Evolutionary conservation across 2,888 invertebrate genomes (phyloP).

Genomic region (Caenorhabditis virilis): DNA sequence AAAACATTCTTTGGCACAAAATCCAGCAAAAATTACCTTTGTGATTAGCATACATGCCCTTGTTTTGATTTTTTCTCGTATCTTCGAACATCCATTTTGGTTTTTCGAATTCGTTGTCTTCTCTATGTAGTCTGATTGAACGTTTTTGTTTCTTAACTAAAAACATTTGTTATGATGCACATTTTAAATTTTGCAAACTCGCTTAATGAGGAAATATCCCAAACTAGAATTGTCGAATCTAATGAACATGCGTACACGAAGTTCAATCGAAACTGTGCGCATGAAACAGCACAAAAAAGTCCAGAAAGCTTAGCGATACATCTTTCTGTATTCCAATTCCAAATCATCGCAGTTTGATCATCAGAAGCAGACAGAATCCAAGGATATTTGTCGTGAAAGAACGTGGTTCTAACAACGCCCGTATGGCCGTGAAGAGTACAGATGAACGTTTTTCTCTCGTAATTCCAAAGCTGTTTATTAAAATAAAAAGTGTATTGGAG

Average conservation of each 20-base stretch:
- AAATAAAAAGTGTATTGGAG: constrained; percentile 95
- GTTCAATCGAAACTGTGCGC: constrained; percentile 96
- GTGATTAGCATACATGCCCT: no score
- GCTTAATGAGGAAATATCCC: constrained; percentile 82
- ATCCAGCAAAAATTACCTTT: no score
- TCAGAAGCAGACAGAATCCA: constrained; percentile 99
- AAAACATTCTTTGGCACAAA: no score
- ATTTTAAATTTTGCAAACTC: constrained; percentile 23
- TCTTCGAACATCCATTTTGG: no score
- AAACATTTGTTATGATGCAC: no score
- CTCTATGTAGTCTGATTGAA: no score
- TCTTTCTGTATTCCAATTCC: constrained; percentile 99
- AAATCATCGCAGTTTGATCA: constrained; percentile 97
- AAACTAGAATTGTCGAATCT: constrained; percentile 95
- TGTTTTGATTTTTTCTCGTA: no score
- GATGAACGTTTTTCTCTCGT: constrained; percentile 92
- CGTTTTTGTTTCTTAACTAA: constrained; percentile 86
- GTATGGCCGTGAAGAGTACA: constrained; percentile 95
- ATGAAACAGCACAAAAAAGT: constrained; percentile 99
- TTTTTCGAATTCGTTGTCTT: no score
- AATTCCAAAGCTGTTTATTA: constrained; percentile 89
- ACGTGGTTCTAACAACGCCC: constrained; percentile 97
- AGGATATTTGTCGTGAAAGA: constrained; percentile 87
- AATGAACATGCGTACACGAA: constrained; percentile 94
- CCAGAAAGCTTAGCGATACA: constrained; percentile 78